Base-by-base conservation (phyloP, 2,888 invertebrate species). In the Volucella bombylans region DNA sequence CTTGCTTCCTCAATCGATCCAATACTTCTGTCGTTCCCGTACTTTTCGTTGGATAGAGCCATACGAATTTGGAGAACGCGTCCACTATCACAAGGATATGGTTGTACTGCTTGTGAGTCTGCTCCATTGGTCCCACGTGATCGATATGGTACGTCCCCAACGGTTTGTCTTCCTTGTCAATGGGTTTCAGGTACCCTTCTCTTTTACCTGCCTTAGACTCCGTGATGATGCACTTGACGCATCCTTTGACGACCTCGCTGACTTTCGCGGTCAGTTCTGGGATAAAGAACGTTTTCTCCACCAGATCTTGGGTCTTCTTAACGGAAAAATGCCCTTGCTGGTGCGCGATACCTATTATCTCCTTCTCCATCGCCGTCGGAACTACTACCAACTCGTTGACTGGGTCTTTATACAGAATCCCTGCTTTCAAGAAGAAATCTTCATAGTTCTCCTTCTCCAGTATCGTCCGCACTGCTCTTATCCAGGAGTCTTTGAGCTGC, bases 11-110 rank as follows among this genome's bases (percentile, higher is more conserved):
- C 1, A 91, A 59, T 73, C 88, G 89, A 1, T 88, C 73, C 8
- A 91, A 4, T 0, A 88, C 89, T 50, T 91, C 90, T 23, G 85
- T 87, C 2, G 87, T 76, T 0, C 87, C 74, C 1, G 87, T 87
- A 4, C 85, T 86, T 69, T 89, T 90, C 0, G 87, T 88, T 0
- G 90, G 90, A 64, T 88, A 90, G 0, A 90, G 23, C 90, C 90
- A 90, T 0, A 87, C 87, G 86, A 89, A 90, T 55, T 90, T 90
- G 0, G 89, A 89, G 54, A 89, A 90, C 1, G 72, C 89, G 85
- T 90, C 90, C 0, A 90, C 73, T 0, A 90, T 67, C 0, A 89
- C 88, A 0, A 91, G 86, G 0, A 90, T 88, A 54, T 90, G 86
- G 50, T 89, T 89, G 49, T 90, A 90, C 14, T 82, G 67, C 72